Conservation (phyloP, 2,113 vertebrate genomes). For the Propithecus coquereli region DNA sequence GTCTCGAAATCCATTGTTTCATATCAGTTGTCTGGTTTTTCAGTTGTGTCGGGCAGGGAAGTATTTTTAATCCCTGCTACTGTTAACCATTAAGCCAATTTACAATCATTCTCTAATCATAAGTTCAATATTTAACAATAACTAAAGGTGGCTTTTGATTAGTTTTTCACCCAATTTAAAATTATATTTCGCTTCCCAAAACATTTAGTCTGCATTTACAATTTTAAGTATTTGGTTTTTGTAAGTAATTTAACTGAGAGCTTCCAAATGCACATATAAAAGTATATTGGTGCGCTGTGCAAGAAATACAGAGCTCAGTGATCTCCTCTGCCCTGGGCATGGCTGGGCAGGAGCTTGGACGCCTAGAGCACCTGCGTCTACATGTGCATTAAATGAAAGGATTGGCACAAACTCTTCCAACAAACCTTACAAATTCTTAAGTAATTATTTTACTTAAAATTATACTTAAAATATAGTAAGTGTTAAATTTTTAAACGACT, state of each 20-base stretch:
- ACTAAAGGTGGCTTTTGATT: background rate
- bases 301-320: background rate
- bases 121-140: background rate
- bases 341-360: background rate
- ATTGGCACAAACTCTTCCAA: background rate
- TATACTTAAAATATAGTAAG: background rate
- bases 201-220: background rate
- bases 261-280: background rate
- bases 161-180: background rate
- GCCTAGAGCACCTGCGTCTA: background rate
- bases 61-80: background rate
- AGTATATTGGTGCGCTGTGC: background rate
- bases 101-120: background rate
- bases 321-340: background rate
- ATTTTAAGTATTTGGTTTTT: background rate
- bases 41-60: background rate
- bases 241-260: background rate
- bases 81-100: background rate
- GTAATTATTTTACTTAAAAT: background rate
- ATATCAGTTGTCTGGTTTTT: background rate
- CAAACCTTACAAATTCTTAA: background rate
- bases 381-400: background rate
- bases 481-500: background rate
- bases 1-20: background rate
- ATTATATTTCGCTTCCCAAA: background rate